Percentiles rank a stretch among this genome's conserved stretches.
These are phyloP conservation scores for Ianthella basta DNA, from an alignment of 37 sponge, comb jelly and placozoan genomes.

Conservation along the genomic window DNA sequence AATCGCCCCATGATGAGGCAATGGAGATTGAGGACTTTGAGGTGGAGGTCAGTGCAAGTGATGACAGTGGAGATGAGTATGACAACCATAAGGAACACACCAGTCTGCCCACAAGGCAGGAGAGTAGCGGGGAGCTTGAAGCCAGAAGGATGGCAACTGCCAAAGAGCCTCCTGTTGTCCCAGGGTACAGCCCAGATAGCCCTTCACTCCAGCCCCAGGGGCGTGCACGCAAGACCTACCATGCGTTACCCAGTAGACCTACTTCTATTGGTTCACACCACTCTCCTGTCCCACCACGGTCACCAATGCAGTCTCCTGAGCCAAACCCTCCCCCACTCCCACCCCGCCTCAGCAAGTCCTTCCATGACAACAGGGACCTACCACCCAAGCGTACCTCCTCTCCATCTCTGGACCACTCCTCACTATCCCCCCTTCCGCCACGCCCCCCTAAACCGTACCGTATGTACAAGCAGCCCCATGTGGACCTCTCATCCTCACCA, in stretches of 20 bases:
- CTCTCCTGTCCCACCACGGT: neutral
- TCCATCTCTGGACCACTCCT: neutral
- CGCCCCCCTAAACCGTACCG: constrained; percentile 27
- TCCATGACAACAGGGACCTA: neutral
- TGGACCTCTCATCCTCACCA: neutral
- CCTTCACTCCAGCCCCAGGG: too few relatives aligned
- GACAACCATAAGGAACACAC: neutral
- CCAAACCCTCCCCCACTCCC: constrained; percentile 21
- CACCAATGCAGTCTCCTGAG: too few relatives aligned
- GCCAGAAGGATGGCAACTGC: too few relatives aligned
- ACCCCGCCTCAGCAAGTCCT: neutral
- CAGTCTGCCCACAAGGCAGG: too few relatives aligned
- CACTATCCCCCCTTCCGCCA: neutral
- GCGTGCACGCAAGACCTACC: too few relatives aligned
- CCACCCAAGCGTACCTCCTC: neutral
- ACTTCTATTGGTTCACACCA: too few relatives aligned
- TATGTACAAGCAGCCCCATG: neutral
- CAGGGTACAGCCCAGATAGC: too few relatives aligned
- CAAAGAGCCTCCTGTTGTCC: too few relatives aligned
- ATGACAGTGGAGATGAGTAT: constrained; percentile 34
- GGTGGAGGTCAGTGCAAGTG: constrained; percentile 23
- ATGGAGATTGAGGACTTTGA: constrained; percentile 31
- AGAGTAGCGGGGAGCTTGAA: too few relatives aligned
- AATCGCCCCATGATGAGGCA: neutral
- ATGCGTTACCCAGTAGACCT: too few relatives aligned